Evolutionary conservation across 2,113 vertebrate species (phyloP), one percentile per base, ranked within the genome.

Genomic region (Triplophysa tibetana): DNA sequence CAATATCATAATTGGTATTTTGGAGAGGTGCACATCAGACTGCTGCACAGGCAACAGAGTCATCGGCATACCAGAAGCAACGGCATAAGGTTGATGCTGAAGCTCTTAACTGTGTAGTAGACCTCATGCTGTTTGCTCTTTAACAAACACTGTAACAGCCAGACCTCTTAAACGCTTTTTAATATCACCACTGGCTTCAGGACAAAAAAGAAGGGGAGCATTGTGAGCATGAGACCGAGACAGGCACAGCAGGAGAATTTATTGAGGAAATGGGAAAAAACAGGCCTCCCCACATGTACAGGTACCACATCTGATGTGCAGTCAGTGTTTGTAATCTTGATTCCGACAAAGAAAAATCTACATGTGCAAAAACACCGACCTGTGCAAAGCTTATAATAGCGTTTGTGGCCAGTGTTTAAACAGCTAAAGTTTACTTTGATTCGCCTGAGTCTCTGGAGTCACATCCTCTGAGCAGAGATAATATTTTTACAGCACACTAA

Each of bases 121-220:
- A 87, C 86, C 76, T 73, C 54, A 60, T 14, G 33, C 83, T 75
- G 84, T 85, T 86, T 80, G 70, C 63, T 86, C 83, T 73, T 73
- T 73, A 73, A 73, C 70, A 73, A 73, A 60, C 54, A 60, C 2
- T 41, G 52, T 23, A 73, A 73, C 54, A 73, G 33, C 70, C n/a
- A 73, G 19, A 2, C 80, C 83, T 89, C 83, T 89, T 88, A 89
- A 81, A 83, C 87, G 85, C 70, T 80, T 90, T 91, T 90, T 91
- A 88, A 91, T 90, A 90, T 85, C 74, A 80, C 84, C 80, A 82
- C 79, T 85, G 81, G 70, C 70, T 26, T 45, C 75, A 70, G 77
- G 79, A 76, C 16, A 54, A 21, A 52, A 60, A 26, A 81, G 74
- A 38, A 21, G 43, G 78, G 72, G 48, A 70, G 62, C 74, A 38